phyloP scores from a whole-genome alignment of 2,797 vertebrate species.

The Alosa sapidissima region DNA sequence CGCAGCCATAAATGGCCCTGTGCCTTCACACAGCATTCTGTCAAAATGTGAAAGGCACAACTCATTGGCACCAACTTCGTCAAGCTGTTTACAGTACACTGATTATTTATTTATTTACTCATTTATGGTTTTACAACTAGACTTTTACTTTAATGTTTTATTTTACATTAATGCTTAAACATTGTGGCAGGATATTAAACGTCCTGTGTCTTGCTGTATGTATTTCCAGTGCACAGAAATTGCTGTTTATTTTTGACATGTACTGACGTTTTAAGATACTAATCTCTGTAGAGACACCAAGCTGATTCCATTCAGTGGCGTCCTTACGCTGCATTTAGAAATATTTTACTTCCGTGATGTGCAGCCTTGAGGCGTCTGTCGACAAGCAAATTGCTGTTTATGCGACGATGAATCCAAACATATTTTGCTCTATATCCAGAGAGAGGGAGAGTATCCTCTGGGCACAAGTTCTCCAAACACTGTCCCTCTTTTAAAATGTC shows the following conservation, averaged over 20 bases:
- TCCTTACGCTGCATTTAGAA: not conserved
- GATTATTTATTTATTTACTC: not conserved
- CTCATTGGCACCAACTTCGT: not conserved
- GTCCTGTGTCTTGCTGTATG: not conserved
- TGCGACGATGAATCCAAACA: not conserved
- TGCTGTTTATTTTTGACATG: not conserved
- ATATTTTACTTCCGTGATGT: not conserved
- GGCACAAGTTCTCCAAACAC: slow-evolving; percentile 56
- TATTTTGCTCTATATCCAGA: not conserved
- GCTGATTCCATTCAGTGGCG: not conserved
- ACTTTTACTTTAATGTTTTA: not conserved
- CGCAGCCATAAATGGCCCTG: not conserved
- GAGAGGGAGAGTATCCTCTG: slow-evolving; percentile 2
- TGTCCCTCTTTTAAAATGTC: slow-evolving; percentile 50
- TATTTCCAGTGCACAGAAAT: not conserved
- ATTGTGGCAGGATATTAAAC: not conserved
- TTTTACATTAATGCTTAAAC: not conserved
- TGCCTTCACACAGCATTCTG: not conserved
- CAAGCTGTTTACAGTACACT: not conserved
- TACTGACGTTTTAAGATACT: not conserved
- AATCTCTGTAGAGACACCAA: not conserved
- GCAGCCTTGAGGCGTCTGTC: not conserved
- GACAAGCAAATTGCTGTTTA: not conserved
- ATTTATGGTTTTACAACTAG: not conserved
- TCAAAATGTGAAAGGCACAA: not conserved